phyloP scores from a whole-genome alignment of 2,113 vertebrate genomes.

The Oenanthe oenanthe region DNA sequence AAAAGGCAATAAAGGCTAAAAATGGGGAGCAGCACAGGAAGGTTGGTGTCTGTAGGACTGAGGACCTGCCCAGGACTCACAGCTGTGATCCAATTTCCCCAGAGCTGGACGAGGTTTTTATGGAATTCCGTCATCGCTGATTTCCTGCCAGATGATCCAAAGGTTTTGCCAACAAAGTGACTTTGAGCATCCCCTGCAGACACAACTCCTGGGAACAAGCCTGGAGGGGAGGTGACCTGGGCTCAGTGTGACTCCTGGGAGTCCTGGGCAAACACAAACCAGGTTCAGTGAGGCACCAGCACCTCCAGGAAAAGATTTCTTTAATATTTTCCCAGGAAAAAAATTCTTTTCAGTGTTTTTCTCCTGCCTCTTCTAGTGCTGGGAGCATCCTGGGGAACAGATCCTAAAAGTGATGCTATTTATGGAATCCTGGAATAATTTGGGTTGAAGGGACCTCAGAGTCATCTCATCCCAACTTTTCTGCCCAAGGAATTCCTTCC shows the following conservation, averaged over 20 bases:
- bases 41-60: neutral
- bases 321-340: neutral
- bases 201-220: rapidly evolving
- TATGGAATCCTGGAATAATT: neutral
- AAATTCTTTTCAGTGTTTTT: neutral
- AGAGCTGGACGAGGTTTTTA: neutral
- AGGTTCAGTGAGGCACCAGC: rapidly evolving
- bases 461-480: neutral
- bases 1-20: neutral
- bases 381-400: neutral
- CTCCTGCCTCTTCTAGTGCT: neutral
- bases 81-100: neutral
- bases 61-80: neutral
- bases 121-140: neutral
- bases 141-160: neutral
- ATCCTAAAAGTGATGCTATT: neutral
- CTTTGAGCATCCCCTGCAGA: neutral
- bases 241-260: neutral
- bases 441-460: neutral
- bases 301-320: neutral
- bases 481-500: neutral
- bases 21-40: neutral
- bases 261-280: neutral
- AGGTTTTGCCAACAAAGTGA: neutral
- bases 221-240: neutral